Evolutionary conservation across 2,113 vertebrate species (phyloP), one percentile per base, ranked within the genome.

Genomic region (Zosterops lateralis): DNA sequence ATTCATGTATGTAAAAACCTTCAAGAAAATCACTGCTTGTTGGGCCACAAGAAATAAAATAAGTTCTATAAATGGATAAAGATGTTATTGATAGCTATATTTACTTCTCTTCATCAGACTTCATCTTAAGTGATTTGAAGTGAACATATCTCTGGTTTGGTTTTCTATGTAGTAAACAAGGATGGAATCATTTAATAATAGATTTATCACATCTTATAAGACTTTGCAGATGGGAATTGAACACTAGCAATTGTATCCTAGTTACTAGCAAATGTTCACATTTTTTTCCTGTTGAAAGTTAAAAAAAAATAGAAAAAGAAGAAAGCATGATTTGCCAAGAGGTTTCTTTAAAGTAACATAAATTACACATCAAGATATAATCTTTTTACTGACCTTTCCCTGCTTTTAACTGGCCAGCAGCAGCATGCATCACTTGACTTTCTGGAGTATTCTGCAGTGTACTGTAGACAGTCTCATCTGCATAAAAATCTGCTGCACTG

Each of bases 301-400:
- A 3, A 25, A 57, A 42, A 5, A 31, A 44, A 18, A 0, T 9
- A 44, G 28, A 7, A 73, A 58, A 76, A 89, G 24, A 29, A 75
- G 29, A 86, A 66, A 71, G 5, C 13, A 81, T n/a, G 6, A 58
- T 62, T 71, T 36, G 4, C 25, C 38, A 83, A 77, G 34, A 67
- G 25, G 29, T 25, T 93, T 86, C 32, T 47, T 64, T 17, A 4
- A 76, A 80, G 51, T 24, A 71, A 36, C 7, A 26, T 28, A 31
- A 65, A 8, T 16, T 66, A 57, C 10, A 8, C 40, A 47, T 66
- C 26, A 62, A 70, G 31, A 48, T 20, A 56, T 0, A 2, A 18
- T 87, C 19, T 76, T 75, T 93, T 56, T 85, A 88, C 97, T 72
- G 80, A 99, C 99, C 98, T 98, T 99, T 99, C 53, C 97, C 97